Evolutionary conservation across 2,888 invertebrate genomes (phyloP).

Genomic region (Achlya flavicornis): DNA sequence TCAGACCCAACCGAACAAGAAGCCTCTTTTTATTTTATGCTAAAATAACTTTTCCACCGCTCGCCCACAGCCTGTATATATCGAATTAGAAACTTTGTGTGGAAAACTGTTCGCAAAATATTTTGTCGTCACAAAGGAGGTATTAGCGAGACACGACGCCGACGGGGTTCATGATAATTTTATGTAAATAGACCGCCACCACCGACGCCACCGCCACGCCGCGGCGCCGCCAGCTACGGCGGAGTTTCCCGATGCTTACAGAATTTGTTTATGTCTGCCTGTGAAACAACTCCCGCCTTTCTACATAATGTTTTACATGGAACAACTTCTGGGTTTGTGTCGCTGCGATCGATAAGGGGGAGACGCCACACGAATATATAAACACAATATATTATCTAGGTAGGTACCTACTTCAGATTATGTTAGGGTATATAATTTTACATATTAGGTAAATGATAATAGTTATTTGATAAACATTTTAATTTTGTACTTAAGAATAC

Average conservation of each 20-base stretch:
- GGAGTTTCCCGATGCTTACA: slow-evolving; percentile 56
- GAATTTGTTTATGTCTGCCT: slow-evolving; percentile 73
- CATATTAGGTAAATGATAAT: no score
- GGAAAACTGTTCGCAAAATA: slow-evolving; percentile 82
- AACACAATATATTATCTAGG: neutral
- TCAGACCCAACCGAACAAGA: neutral
- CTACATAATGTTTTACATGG: slow-evolving; percentile 29
- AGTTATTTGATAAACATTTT: no score
- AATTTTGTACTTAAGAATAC: no score
- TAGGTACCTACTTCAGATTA: no score
- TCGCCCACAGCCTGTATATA: slow-evolving; percentile 54
- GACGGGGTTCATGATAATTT: slow-evolving; percentile 24
- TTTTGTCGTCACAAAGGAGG: slow-evolving; percentile 80
- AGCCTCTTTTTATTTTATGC: slow-evolving; percentile 4
- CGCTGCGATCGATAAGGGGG: slow-evolving; percentile 30
- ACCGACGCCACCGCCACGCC: slow-evolving; percentile 38
- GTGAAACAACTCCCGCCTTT: slow-evolving; percentile 44
- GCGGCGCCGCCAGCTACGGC: slow-evolving; percentile 46
- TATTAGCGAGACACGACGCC: slow-evolving; percentile 46
- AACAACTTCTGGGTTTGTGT: slow-evolving; percentile 1
- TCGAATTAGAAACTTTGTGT: slow-evolving; percentile 81
- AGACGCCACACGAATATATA: neutral
- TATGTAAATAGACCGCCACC: slow-evolving; percentile 68
- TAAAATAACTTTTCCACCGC: slow-evolving; percentile 45
- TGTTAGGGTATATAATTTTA: no score